Conservation (phyloP, 2,797 vertebrate genomes). For the Buceros bicornis region DNA sequence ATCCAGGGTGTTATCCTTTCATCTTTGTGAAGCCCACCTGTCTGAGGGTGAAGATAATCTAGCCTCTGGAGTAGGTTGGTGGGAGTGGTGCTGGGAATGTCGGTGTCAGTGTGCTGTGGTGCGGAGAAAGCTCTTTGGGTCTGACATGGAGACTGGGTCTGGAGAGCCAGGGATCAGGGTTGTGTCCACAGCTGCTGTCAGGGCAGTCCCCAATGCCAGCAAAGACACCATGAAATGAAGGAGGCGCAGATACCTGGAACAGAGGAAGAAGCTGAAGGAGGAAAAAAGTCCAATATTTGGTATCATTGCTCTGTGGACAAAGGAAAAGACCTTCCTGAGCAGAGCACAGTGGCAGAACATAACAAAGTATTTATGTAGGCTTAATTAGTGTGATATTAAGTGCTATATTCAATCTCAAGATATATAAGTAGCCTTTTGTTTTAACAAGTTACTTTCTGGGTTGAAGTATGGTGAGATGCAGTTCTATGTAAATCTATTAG, state of each 20-base stretch:
- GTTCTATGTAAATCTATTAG: background rate
- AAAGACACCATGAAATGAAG: background rate
- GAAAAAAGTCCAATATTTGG: background rate
- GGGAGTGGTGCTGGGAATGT: background rate
- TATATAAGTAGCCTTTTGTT: background rate
- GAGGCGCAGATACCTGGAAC: background rate
- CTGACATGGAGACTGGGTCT: background rate
- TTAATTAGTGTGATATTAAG: background rate
- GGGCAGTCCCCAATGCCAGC: background rate
- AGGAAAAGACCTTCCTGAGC: background rate
- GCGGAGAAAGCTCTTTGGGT: background rate
- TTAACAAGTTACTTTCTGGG: background rate
- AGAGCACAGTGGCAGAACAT: background rate
- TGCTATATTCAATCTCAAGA: background rate
- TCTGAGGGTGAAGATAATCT: background rate
- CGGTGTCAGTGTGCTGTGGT: accelerated
- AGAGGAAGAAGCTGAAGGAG: background rate
- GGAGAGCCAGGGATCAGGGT: background rate
- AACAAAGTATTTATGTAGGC: background rate
- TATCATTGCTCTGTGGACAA: background rate
- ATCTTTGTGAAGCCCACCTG: background rate
- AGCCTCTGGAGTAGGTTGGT: background rate
- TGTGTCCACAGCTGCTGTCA: background rate
- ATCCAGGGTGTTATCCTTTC: background rate
- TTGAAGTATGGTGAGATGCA: background rate